A percentile compares a stretch with the other conserved stretches of the same genome.
Evolutionary conservation across 2,888 invertebrate genomes (phyloP).

Genomic region (Lymantria monacha): DNA sequence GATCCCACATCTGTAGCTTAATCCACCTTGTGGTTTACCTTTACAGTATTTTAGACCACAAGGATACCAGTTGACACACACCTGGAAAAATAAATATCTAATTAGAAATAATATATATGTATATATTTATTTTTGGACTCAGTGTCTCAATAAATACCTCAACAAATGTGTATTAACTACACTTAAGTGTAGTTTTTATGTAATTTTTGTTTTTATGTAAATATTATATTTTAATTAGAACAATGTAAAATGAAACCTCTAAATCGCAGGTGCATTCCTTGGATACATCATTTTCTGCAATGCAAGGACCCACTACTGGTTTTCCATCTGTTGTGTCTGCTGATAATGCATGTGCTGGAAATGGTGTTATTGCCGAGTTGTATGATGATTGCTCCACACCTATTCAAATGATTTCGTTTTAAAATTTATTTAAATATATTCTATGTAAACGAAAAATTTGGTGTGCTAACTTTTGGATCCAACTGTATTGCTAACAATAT

Average conservation of each 20-base stretch:
- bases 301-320: constrained; percentile 79
- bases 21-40: constrained; percentile 85
- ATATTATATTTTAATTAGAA: not conserved
- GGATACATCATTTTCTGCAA: constrained; percentile 85
- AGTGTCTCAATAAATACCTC: not conserved
- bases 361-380: constrained; percentile 86
- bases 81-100: constrained; percentile 36
- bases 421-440: too few relatives aligned
- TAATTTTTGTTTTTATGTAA: not conserved
- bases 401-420: constrained; percentile 37
- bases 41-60: constrained; percentile 97
- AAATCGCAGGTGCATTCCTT: constrained; percentile 92
- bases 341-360: constrained; percentile 80
- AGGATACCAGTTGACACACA: constrained; percentile 97
- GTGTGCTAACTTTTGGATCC: too few relatives aligned
- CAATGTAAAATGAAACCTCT: constrained; percentile 70
- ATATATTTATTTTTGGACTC: too few relatives aligned
- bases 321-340: constrained; percentile 55
- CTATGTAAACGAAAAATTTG: too few relatives aligned
- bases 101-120: not conserved
- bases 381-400: constrained; percentile 88
- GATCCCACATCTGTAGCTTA: constrained; percentile 96
- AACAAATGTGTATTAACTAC: too few relatives aligned
- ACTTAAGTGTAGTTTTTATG: too few relatives aligned
- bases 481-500: too few relatives aligned